Evolutionary conservation across 1,140 invertebrate genomes (phyloP), one percentile per base, ranked within the genome.

Genomic region (Pseudomyrmex cubaensis): DNA sequence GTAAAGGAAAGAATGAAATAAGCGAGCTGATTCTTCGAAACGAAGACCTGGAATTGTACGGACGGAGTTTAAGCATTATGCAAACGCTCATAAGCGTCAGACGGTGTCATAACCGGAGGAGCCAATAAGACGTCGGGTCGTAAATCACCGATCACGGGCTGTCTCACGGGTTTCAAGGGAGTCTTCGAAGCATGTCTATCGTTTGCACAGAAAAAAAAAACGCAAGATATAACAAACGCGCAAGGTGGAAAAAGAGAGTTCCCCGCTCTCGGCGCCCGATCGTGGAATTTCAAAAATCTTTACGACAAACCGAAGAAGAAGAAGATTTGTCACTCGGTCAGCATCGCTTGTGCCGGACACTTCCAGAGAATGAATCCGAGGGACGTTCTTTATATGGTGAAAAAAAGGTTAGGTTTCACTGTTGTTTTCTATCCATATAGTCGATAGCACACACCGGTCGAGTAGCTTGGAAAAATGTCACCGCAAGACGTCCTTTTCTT

Each of bases 41-140:
- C 15, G 54, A 59, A 59, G 54, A 59, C 13, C 3, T 35, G 50
- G 2, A 52, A 52, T 67, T 67, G 69, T 61, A 44, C 62, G 78
- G 67, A 48, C 10, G 72, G 25, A 64, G 59, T 25, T 46, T 12
- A 62, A 61, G 54, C 61, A 89, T 87, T 90, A 89, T 86, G 64
- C 44, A 67, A 67, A 62, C 87, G 83, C 70, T 82, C 85, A 87
- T 89, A 77, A 90, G 86, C 75, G 83, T 85, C 82, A 83, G 86
- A 17, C 75, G 63, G 63, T 90, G 86, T 88, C 90, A 90, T 89
- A 90, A 89, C 89, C 83, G 44, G 50, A 35, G 12, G 73, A 90
- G 87, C 88, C 89, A 89, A 89, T 89, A 86, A 89, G 86, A 83
- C 72, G 75, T 66, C 78, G 52, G 85, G 78, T 89, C 90, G 66